Evolutionary conservation across 2,888 invertebrate species (phyloP), one percentile per base, ranked within the genome.

Genomic region (Tetragonula carbonaria): DNA sequence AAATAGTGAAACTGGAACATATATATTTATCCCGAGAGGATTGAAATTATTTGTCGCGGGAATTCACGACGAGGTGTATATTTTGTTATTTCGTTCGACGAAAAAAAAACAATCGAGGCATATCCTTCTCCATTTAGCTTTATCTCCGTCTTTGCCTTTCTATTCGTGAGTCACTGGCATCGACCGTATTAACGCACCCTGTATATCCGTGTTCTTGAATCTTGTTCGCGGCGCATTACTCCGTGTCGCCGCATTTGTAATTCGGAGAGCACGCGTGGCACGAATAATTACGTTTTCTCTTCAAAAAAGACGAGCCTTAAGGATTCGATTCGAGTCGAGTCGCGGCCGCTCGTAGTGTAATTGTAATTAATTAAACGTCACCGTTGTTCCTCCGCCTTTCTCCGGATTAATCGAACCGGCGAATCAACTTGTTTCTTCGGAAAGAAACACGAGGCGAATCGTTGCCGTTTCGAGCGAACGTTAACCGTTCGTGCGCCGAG

Each of bases 201-300:
- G 75, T 55, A 28, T 33, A 62, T 28, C 33, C 59, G 51, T 76
- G 84, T 82, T 76, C 59, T 59, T 74, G 84, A 78, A 84, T 63
- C 74, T 84, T 75, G 72, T 72, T 62, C 50, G 51, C 16, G 68
- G 14, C 62, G 66, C 84, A 38, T 84, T 77, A 83, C 74, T 74
- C 84, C 28, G 23, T 70, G 70, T 71, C 63, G 70, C 4, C 55
- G 65, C 80, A 74, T 79, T 80, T 59, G 82, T 79, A 82, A 59
- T 38, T 53, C 23, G 38, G n/a, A 23, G 50, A 18, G n/a, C 6
- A 45, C 45, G 45, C 16, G 63, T 70, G 68, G 3, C 28, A 4
- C n/a, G 16, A 50, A 53, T 51, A 13, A 23, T 45, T n/a, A 5
- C 51, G 51, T 66, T 72, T 45, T 28, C 66, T 57, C 21, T 45